Evolutionary conservation across 2,797 vertebrate genomes (phyloP), one percentile per base, ranked within the genome.

Genomic region (Orientallactaga sibirica): DNA sequence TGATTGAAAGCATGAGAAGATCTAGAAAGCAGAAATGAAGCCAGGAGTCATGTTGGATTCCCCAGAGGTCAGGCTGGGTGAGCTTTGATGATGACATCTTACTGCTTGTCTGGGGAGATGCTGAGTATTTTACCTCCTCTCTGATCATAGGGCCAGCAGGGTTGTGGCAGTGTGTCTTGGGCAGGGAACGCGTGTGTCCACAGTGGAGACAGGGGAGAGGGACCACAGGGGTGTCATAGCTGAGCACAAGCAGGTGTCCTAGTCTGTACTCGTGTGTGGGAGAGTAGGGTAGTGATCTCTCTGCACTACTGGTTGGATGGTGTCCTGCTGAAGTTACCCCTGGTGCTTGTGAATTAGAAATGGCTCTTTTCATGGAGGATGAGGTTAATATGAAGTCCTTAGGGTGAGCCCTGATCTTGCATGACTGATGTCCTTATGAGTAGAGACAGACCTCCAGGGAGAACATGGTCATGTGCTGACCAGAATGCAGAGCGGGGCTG

Each of bases 51-150:
- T 10, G 8, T 4, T 9, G 70, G 61, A 6, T 8, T 88, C 67
- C 90, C 91, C 2, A 43, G 89, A 81, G 92, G 25, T 0, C 0
- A 14, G 4, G 86, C 29, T 6, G 83, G 4, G 1, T 1, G 3
- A 22, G 89, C 48, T 0, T 71, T 15, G 75, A 41, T 0, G 48
- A 61, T 0, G 66, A 68, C 0, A 0, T 8, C 22, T 86, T 67
- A 81, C 89, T 71, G 22, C 3, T 68, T 87, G 24, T 43, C 43
- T 90, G 80, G n/a, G 82, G 93, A 91, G 68, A 93, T 92, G 92
- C 10, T 11, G 29, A 85, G 7, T 71, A 61, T 95, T 91, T 91
- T 74, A 70, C 33, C 37, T 82, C 67, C 66, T 24, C 11, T 29
- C 66, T 18, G 90, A 58, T 85, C 64, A 78, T 90, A 52, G 58